These are phyloP conservation scores for Cygnus buccinator DNA, from an alignment of 2,113 vertebrate species.

Conservation along the genomic window DNA sequence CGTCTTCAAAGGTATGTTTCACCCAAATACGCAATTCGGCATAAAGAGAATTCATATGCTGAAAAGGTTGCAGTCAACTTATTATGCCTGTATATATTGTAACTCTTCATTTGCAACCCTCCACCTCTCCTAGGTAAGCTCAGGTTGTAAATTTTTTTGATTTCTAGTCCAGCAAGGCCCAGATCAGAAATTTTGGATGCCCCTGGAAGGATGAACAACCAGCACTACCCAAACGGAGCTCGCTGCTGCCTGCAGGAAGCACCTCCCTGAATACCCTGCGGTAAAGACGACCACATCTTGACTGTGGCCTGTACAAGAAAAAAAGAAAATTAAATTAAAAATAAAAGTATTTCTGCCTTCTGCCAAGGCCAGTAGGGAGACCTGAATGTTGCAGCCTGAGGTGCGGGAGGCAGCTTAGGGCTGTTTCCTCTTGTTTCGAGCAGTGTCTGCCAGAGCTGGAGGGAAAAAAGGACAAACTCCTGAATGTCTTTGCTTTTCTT, in stretches of 20 bases:
- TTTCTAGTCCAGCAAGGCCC: neutral
- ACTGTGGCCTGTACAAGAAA: neutral
- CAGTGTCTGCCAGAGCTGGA: neutral
- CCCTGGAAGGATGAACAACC: neutral
- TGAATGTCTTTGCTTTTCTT: neutral
- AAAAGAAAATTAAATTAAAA: too few species aligned
- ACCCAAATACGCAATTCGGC: neutral
- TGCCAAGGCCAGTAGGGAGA: neutral
- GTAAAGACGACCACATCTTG: neutral
- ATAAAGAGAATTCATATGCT: neutral
- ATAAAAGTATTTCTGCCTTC: neutral
- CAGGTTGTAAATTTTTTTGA: neutral
- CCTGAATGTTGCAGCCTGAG: neutral
- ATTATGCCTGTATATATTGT: neutral
- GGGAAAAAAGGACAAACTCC: neutral
- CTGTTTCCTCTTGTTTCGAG: neutral
- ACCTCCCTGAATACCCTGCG: neutral
- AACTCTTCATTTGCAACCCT: neutral
- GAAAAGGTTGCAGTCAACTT: neutral
- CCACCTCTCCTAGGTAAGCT: neutral
- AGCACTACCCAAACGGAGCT: neutral
- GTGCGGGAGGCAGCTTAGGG: neutral
- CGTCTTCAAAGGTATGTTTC: slow-evolving; percentile 11
- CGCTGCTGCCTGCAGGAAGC: neutral
- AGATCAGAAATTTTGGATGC: neutral